phyloP scores from a whole-genome alignment of 2,797 vertebrate genomes.

The Chiroxiphia lanceolata region DNA sequence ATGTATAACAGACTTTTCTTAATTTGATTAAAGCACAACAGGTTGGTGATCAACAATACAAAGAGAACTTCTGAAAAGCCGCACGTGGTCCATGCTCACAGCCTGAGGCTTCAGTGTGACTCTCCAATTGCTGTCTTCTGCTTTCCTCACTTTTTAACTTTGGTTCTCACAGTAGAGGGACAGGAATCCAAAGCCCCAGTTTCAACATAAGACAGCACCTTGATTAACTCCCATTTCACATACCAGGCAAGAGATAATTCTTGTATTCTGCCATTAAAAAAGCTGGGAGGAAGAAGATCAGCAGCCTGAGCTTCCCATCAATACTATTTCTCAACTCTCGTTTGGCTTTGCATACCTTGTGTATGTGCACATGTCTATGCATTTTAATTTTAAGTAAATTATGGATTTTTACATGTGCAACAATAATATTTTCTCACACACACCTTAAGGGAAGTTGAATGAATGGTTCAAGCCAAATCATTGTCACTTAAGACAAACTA shows the following conservation, averaged over 20 bases:
- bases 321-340: not conserved
- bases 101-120: not conserved
- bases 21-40: not conserved
- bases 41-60: not conserved
- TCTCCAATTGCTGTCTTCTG: not conserved
- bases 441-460: not conserved
- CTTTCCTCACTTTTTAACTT: not conserved
- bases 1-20: not conserved
- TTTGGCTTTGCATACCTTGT: not conserved
- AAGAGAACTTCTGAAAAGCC: not conserved
- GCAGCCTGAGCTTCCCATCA: not conserved
- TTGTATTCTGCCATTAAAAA: not conserved
- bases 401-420: not conserved
- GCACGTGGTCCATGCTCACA: not conserved
- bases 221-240: not conserved
- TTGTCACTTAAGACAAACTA: not conserved
- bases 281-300: not conserved
- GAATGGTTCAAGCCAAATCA: not conserved
- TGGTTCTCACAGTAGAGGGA: not conserved
- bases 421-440: not conserved
- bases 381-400: not conserved
- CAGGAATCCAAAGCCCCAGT: not conserved
- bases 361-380: fast-evolving
- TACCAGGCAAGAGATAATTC: not conserved
- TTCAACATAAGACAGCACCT: not conserved